phyloP scores from a whole-genome alignment of 1,140 invertebrate species.

The Drosophila lacertosa region DNA sequence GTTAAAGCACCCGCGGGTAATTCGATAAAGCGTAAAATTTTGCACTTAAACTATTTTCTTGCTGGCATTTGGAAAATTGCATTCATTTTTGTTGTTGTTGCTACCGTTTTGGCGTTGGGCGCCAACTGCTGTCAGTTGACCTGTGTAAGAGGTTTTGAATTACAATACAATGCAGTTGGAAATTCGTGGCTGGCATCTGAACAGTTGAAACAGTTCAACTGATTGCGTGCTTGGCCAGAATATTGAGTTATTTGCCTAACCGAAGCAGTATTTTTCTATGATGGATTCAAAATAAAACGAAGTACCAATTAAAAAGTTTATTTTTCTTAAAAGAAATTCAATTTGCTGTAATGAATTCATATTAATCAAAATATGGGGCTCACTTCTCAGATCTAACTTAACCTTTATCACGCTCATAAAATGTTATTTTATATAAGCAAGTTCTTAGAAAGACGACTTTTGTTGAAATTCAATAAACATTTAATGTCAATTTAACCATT shows the following conservation, averaged over 20 bases:
- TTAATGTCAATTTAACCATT: constrained; percentile 31
- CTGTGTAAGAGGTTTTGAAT: constrained; percentile 52
- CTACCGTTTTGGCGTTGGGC: constrained; percentile 21
- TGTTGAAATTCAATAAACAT: constrained; percentile 33
- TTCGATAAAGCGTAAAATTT: constrained; percentile 83
- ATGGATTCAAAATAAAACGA: too few relatives aligned
- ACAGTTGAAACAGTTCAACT: constrained; percentile 65
- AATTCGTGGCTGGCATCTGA: constrained; percentile 27
- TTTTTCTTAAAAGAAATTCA: background rate
- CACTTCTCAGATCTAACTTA: too few relatives aligned
- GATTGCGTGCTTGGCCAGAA: constrained; percentile 46
- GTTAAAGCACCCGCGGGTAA: constrained; percentile 82
- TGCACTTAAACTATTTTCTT: constrained; percentile 81
- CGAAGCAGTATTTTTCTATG: too few relatives aligned
- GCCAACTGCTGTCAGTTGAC: constrained; percentile 56
- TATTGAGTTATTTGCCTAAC: constrained; percentile 19
- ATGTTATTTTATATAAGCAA: too few relatives aligned
- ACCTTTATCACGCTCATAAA: too few relatives aligned
- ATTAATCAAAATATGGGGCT: too few relatives aligned
- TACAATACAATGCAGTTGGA: constrained; percentile 45
- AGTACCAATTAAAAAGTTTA: background rate
- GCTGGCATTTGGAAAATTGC: constrained; percentile 62
- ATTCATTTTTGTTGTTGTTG: constrained; percentile 55
- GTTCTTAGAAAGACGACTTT: background rate
- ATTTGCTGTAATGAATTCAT: too few relatives aligned